A percentile compares a stretch with the other conserved stretches of the same genome.
phyloP scores from a whole-genome alignment of 2,797 vertebrate genomes.

The Chrysocyon brachyurus region DNA sequence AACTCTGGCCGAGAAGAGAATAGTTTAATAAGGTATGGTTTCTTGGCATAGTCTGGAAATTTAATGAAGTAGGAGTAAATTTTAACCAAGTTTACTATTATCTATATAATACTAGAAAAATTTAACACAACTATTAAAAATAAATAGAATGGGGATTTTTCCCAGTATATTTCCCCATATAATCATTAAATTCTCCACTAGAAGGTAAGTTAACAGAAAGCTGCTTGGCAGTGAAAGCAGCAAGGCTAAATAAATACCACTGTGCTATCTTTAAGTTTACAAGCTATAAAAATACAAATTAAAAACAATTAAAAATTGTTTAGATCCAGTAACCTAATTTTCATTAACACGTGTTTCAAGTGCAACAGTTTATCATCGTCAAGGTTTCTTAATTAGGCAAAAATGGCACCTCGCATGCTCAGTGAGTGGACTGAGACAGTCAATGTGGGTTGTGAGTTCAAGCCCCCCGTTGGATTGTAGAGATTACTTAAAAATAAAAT shows the following conservation, averaged over 20 bases:
- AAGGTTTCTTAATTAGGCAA: neutral
- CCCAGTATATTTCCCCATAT: neutral
- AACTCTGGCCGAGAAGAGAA: neutral
- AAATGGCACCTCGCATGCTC: neutral
- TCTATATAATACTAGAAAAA: neutral
- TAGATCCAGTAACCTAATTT: neutral
- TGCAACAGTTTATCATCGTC: neutral
- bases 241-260: neutral
- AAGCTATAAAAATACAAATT: neutral
- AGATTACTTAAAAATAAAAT: neutral
- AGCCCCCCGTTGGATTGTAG: neutral
- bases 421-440: neutral
- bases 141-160: neutral
- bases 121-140: constrained; percentile 20
- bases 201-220: neutral
- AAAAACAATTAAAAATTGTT: neutral
- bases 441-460: neutral
- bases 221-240: neutral
- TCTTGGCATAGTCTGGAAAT: neutral
- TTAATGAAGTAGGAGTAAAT: neutral
- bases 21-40: neutral
- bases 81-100: neutral
- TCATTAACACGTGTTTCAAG: neutral
- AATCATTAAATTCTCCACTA: neutral
- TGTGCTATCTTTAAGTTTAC: neutral